Base-by-base conservation (phyloP, 1,140 invertebrate genomes). In the Drosophila nasuta region DNA sequence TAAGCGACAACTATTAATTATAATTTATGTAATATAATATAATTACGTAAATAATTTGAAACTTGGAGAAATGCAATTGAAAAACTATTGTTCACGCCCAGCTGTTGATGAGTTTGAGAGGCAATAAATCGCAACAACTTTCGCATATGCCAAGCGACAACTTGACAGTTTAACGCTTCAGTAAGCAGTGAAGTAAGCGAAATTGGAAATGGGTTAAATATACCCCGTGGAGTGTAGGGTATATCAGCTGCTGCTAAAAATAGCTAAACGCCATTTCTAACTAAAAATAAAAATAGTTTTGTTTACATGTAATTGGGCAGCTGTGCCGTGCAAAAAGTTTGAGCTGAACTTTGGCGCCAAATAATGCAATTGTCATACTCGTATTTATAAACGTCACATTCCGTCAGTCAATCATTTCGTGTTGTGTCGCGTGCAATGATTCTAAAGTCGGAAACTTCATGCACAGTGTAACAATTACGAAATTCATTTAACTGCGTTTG, bases 261-360 rank as follows among this genome's bases (percentile, higher is more conserved):
- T 69, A 49, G 51, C 28, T 3, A 11, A 54, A 38, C 20, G 17
- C 5, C 6, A 8, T 46, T 62, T 46, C 30, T 5, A 1, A 46
- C 49, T 60, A 65, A 70, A 80, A 56, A 77, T 64, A 65, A 69
- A 79, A 62, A 73, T 73, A 83, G 33, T 51, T 63, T 71, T 13
- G 51, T 48, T 65, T 72, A 81, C 17, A 49, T 49, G 15, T 78
- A 86, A 81, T 86, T 86, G 66, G 79, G 68, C 81, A 85, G 78
- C 75, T 81, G 81, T 7, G 62, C 48, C 48, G 51, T 15, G 62
- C 6, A 30, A 70, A 60, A 72, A 63, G 56, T 76, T 76, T 65
- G 59, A 67, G 20, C 11, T 69, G 64, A 8, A 56, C 10, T 64
- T 51, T 45, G 28, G 28, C 45, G 33, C 35, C 30, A 52, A 25